Evolutionary conservation across 2,113 vertebrate genomes (phyloP), one percentile per base, ranked within the genome.

Genomic region (Dipodomys stephensi): DNA sequence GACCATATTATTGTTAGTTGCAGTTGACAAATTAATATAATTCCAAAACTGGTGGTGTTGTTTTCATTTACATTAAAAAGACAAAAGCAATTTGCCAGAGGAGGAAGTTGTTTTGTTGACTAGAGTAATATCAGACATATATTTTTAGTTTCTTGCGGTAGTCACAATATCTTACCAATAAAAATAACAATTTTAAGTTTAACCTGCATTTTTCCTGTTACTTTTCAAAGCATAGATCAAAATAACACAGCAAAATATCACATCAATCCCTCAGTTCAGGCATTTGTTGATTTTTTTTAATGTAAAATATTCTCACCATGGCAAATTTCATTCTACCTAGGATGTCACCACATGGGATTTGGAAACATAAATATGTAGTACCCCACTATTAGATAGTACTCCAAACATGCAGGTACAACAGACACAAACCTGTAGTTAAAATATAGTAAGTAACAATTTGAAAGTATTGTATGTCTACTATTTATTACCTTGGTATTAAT

Each of bases 1-100:
- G n/a, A 39, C 22, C 1, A 80, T 68, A 62, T 3, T 6, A 53
- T 6, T 80, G 4, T 30, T 88, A 22, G 20, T 18, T 57, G 9
- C 13, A 74, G 16, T 0, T 80, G n/a, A 94, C 44, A 80, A 90
- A 74, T 74, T 27, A 83, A 20, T 32, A 19, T 13, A 69, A 53
- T 57, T 87, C 18, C 18, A 90, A 92, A 32, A 65, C 80, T 28
- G 28, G 46, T 74, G 39, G 18, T 68, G 12, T 69, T n/a, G 32
- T 35, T 88, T 80, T 68, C 22, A 85, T 62, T 88, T 85, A 81
- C n/a, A 28, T 74, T 64, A 83, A 44, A 23, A 88, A 76, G 27
- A 88, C 4, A 32, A 85, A 88, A 81, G 15, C 6, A 69, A 32
- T 57, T 44, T 18, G 53, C 16, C 79, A 64, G 72, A 57, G 22